Conservation (phyloP, 2,113 vertebrate genomes). For the Prochilodus magdalenae region DNA sequence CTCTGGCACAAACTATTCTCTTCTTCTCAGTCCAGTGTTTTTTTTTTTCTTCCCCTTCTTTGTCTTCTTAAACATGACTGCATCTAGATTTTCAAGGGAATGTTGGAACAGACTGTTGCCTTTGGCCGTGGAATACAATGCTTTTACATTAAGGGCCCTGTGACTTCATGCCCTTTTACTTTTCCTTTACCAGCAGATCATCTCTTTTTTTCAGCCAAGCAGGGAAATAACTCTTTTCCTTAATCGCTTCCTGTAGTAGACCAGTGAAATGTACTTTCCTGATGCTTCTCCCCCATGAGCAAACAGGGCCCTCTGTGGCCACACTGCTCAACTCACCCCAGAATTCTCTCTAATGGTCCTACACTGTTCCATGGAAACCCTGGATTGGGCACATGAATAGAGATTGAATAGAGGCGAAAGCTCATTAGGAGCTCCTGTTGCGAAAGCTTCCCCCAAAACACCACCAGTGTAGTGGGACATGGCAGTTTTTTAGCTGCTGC, state of each 20-base stretch:
- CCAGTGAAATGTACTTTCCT: conserved; percentile 28
- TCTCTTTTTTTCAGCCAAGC: conserved; percentile 50
- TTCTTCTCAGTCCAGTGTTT: background rate
- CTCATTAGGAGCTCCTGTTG: background rate
- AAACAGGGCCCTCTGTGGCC: conserved; percentile 61
- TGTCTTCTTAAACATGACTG: conserved; percentile 29
- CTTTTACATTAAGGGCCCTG: conserved; percentile 41
- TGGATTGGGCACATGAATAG: conserved; percentile 67
- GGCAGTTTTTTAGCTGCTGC: background rate
- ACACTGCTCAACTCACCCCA: conserved; percentile 61
- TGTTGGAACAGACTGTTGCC: conserved; percentile 33
- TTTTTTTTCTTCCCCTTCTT: background rate
- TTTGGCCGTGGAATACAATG: conserved; percentile 35
- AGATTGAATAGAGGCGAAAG: conserved; percentile 46
- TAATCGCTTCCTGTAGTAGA: conserved; percentile 38
- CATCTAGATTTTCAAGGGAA: conserved; percentile 35
- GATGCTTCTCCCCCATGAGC: background rate
- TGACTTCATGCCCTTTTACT: conserved; percentile 37
- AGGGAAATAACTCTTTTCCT: conserved; percentile 42
- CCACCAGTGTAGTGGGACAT: background rate
- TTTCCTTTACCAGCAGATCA: conserved; percentile 40
- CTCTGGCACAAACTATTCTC: conserved; percentile 12
- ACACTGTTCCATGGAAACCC: conserved; percentile 67
- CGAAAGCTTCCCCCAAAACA: background rate
- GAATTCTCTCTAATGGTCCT: conserved; percentile 61